Percentiles rank a stretch among this genome's conserved stretches.
phyloP scores from a whole-genome alignment of 2,113 vertebrate genomes.

The Chloropsis cyanopogon region DNA sequence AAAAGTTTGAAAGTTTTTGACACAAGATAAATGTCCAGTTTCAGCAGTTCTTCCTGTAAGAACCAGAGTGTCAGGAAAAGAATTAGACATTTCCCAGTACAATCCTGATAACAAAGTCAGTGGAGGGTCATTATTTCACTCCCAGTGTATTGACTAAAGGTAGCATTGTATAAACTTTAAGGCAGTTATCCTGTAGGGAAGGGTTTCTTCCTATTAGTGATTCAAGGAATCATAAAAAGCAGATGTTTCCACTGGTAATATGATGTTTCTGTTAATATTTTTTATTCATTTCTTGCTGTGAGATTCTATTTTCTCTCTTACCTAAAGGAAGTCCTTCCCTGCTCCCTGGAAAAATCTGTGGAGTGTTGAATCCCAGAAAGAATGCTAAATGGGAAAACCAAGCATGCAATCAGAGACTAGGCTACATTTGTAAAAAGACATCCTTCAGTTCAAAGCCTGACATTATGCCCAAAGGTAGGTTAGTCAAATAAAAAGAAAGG shows the following conservation, averaged over 20 bases:
- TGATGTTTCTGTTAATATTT: neutral
- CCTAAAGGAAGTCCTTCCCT: slow-evolving; percentile 82
- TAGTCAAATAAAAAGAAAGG: neutral
- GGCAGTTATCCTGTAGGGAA: neutral
- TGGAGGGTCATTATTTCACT: neutral
- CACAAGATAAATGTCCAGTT: neutral
- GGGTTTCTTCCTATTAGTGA: neutral
- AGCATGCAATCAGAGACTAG: slow-evolving; percentile 80
- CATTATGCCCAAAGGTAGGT: slow-evolving; percentile 62
- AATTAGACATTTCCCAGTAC: neutral
- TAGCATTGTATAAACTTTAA: neutral
- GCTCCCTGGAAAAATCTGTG: slow-evolving; percentile 83
- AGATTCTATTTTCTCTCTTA: neutral
- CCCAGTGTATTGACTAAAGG: neutral
- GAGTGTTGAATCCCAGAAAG: slow-evolving; percentile 78
- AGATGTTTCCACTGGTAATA: neutral
- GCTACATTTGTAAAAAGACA: slow-evolving; percentile 87
- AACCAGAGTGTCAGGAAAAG: neutral
- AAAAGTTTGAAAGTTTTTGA: neutral
- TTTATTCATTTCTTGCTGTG: neutral
- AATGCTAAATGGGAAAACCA: slow-evolving; percentile 87
- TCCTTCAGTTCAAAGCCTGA: slow-evolving; percentile 66
- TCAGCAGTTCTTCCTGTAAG: neutral
- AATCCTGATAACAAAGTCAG: neutral
- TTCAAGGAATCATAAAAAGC: neutral